phyloP scores from a whole-genome alignment of 2,797 vertebrate species.

The Melanotaenia boesemani region DNA sequence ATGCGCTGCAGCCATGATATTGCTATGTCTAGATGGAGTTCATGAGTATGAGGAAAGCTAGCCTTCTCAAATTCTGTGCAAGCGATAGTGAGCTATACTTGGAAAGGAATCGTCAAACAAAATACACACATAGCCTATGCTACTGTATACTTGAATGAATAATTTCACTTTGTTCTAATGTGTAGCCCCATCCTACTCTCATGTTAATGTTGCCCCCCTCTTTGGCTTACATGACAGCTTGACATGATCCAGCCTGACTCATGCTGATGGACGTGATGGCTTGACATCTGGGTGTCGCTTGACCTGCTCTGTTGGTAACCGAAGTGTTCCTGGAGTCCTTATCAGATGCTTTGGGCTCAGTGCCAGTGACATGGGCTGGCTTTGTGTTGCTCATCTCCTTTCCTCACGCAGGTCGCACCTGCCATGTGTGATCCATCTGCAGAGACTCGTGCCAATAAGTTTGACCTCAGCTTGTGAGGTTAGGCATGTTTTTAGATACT shows the following conservation, averaged over 20 bases:
- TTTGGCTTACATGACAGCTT: slow-evolving; percentile 43
- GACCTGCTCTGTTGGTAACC: slow-evolving; percentile 76
- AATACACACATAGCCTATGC: slow-evolving; percentile 46
- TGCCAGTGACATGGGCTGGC: slow-evolving; percentile 50
- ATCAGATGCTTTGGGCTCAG: slow-evolving; percentile 62
- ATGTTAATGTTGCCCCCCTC: slow-evolving; percentile 14
- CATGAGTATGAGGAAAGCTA: slow-evolving; percentile 65
- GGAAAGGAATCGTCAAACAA: slow-evolving; percentile 59
- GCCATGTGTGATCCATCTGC: slow-evolving; percentile 41
- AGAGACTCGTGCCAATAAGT: slow-evolving; percentile 21
- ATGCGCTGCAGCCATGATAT: slow-evolving; percentile 29
- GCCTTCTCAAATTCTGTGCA: slow-evolving; percentile 68
- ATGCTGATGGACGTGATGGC: slow-evolving; percentile 82
- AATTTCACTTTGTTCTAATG: slow-evolving; percentile 53
- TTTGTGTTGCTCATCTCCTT: slow-evolving; percentile 65
- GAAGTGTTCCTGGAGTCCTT: slow-evolving; percentile 73
- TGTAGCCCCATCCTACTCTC: slow-evolving; percentile 23
- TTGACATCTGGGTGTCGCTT: slow-evolving; percentile 90
- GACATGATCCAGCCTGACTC: slow-evolving; percentile 57
- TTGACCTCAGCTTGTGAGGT: slow-evolving; percentile 51
- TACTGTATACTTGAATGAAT: slow-evolving; percentile 60
- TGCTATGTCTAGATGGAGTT: slow-evolving; percentile 70
- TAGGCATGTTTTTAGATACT: slow-evolving; percentile 54
- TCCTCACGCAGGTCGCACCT: slow-evolving; percentile 38
- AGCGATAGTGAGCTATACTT: slow-evolving; percentile 50